Conservation (phyloP, 2,888 invertebrate genomes). For the Myopa tessellatipennis region DNA sequence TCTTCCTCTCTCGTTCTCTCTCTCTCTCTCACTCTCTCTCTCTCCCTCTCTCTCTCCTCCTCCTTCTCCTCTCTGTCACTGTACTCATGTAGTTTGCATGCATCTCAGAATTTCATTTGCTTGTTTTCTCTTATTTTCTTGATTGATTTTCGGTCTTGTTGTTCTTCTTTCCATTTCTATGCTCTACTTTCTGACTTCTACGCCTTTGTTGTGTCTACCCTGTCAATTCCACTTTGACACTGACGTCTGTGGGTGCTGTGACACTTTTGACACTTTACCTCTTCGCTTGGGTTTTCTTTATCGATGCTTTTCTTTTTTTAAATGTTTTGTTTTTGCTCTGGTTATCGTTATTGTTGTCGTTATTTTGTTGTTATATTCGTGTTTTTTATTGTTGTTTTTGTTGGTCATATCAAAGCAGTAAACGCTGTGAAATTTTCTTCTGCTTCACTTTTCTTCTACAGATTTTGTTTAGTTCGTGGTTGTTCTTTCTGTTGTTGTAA, state of each 20-base stretch:
- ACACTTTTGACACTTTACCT: conserved; percentile 37
- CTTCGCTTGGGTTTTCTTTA: background rate
- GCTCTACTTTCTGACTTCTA: conserved; percentile 24
- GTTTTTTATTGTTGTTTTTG: no score
- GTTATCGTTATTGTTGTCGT: no score
- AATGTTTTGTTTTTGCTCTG: no score
- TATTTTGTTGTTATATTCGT: no score
- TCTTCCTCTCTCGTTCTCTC: background rate
- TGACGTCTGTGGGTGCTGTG: conserved; percentile 44
- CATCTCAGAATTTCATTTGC: conserved; percentile 36
- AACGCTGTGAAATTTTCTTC: no score
- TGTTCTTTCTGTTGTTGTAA: no score
- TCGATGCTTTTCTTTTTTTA: background rate
- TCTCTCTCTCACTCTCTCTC: no score
- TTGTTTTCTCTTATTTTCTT: conserved; percentile 53
- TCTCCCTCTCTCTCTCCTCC: no score
- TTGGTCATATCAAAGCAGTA: no score
- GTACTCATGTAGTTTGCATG: conserved; percentile 45
- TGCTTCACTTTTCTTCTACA: no score
- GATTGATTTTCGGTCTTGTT: conserved; percentile 36
- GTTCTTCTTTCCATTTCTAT: conserved; percentile 34
- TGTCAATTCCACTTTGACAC: conserved; percentile 60
- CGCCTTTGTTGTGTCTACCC: conserved; percentile 33
- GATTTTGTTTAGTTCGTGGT: no score
- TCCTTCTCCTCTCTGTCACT: conserved; percentile 44